Evolutionary conservation across 2,113 vertebrate species (phyloP).

Genomic region (Anseranas semipalmata): DNA sequence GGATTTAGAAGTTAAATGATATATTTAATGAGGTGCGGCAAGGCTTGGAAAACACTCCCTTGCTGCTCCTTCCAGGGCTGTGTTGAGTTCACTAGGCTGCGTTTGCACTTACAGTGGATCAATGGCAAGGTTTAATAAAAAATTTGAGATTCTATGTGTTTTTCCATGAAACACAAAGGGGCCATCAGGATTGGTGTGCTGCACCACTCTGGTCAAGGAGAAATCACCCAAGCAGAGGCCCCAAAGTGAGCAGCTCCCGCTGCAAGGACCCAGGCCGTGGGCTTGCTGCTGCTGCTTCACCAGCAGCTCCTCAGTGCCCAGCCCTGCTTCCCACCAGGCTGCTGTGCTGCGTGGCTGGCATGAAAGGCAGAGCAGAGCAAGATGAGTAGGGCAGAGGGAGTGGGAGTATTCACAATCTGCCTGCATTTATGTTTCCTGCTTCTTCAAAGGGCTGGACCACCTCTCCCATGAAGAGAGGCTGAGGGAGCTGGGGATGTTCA

Average conservation of each 20-base stretch:
- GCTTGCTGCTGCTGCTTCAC: accelerated
- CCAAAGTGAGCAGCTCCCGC: background rate
- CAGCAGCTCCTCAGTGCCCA: accelerated
- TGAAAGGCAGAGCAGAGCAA: background rate
- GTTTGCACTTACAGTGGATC: background rate
- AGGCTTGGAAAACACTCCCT: background rate
- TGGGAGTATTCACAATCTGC: background rate
- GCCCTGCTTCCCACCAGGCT: background rate
- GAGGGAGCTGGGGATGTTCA: too few species aligned
- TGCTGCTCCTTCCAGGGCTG: background rate
- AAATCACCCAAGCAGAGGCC: background rate
- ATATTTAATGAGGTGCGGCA: background rate
- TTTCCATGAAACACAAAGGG: background rate
- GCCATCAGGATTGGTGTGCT: too few species aligned
- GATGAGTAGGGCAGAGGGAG: background rate
- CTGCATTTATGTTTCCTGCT: background rate
- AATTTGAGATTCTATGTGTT: background rate
- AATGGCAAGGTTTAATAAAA: background rate
- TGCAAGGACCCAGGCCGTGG: background rate
- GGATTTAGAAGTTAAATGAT: background rate
- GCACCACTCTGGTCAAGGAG: background rate
- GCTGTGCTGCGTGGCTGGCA: accelerated
- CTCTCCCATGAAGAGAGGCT: too few species aligned
- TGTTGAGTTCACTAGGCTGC: background rate
- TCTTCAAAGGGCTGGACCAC: background rate